Base-by-base conservation (phyloP, 2,888 invertebrate genomes). In the Gastracanthus pulcherrimus region DNA sequence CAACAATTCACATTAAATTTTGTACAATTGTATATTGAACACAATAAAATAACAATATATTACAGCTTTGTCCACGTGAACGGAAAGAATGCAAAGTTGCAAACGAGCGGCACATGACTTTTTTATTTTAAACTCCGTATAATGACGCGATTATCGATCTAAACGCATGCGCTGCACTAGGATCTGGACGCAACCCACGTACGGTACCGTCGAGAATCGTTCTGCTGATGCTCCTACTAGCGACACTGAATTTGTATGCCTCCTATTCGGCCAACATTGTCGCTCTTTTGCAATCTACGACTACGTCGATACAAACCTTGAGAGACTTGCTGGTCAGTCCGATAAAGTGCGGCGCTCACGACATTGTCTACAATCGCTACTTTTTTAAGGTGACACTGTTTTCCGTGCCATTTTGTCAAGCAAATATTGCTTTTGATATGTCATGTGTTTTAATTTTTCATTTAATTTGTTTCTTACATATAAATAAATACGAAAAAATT, bases 201-300 rank as follows among this genome's bases (percentile, higher is more conserved):
- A 77, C 72, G 3, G 36, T 81, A 7, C 85, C 92, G 11, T 93
- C 94, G 0, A 92, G 96, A 36, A 93, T 95, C 29, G 94, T 95
- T 0, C 93, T 95, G 85, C 91, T 96, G 78, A 92, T 95, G 67
- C 91, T 95, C 0, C 94, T 95, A 85, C 88, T 95, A 11, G 92
- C 95, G 0, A 90, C 95, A 4, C 94, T 96, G 92, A 96, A 96
- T 86, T 91, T 96, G 0, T 96, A 95, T 87, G 95, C 95, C 0
- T 95, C 96, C 0, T 96, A 96, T 87, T 94, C 96, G 0, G 96
- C 96, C 0, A 96, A 95, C 86, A 96, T 96, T 64, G 96, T 96
- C 0, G 95, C 95, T 1, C 90, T 96, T 1, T 92, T 96, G 0
- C 96, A 96, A 88, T 95, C 96, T 0, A 95, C 96, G 34, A 95